Percentiles rank a stretch among this genome's conserved stretches.
Evolutionary conservation across 1,140 invertebrate species (phyloP).

Genomic region (Medauroidea extradentata): DNA sequence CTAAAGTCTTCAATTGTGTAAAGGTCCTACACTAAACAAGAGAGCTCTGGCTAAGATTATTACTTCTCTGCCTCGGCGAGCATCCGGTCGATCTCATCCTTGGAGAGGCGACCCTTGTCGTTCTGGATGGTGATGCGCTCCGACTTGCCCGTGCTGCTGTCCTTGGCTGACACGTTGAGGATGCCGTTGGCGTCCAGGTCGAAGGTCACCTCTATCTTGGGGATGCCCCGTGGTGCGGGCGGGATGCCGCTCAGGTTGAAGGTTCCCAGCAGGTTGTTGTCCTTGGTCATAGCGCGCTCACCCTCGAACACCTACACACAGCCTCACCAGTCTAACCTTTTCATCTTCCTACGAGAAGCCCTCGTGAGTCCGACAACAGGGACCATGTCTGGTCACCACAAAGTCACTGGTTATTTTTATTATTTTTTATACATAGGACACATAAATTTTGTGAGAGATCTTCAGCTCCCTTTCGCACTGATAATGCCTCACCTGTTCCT

Average conservation of each 20-base stretch:
- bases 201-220: conserved; percentile 49
- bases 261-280: conserved; percentile 56
- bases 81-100: conserved; percentile 58
- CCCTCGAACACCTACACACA: conserved; percentile 55
- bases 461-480: too few relatives aligned
- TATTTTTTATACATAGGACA: too few relatives aligned
- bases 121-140: conserved; percentile 55
- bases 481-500: too few relatives aligned
- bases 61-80: conserved; percentile 58
- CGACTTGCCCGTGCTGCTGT: conserved; percentile 48
- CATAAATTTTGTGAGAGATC: too few relatives aligned
- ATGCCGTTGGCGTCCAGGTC: conserved; percentile 34
- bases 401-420: too few relatives aligned
- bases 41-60: too few relatives aligned
- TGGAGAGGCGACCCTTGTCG: conserved; percentile 52
- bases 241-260: conserved; percentile 50
- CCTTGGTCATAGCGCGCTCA: conserved; percentile 49
- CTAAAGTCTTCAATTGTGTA: too few relatives aligned
- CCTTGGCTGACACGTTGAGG: conserved; percentile 51
- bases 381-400: too few relatives aligned
- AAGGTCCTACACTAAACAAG: too few relatives aligned
- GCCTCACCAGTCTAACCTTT: too few relatives aligned
- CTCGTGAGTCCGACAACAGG: too few relatives aligned
- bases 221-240: conserved; percentile 45
- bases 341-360: too few relatives aligned